Evolutionary conservation across 2,888 invertebrate genomes (phyloP), one percentile per base, ranked within the genome.

Genomic region (Leptinotarsa peninsularis): DNA sequence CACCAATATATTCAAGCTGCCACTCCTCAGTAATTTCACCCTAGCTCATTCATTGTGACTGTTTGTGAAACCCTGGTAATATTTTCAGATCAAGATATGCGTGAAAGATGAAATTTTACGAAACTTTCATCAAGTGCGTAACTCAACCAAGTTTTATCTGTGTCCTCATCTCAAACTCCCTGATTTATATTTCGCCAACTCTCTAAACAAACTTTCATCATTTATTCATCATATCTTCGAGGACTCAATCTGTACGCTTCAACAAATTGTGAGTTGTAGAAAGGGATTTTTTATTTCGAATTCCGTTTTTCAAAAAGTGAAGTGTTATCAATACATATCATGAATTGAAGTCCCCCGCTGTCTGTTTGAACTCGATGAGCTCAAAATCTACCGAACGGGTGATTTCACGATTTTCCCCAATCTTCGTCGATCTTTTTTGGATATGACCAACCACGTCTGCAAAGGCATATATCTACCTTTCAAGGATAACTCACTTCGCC

Each of bases 131-230:
- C 71, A 66, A 71, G 73, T 63, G 73, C 67, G 68, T 76, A 73
- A 71, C 76, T 66, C 72, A 72, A 67, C 69, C 43, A 72, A 68
- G 69, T 75, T 73, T 76, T 76, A 76, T 76, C 76, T 74, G 72
- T 72, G 69, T 74, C 67, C 68, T 63, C 75, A 66, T 72, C 75
- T 71, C 56, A 66, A 49, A 56, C 72, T 52, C 49, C 15, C 56
- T 76, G 73, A 76, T 76, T 76, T 76, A 76, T 76, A 67, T 71
- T 68, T 66, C 63, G 49, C 63, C 63, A 76, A 76, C 73, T 76
- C 71, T 74, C 68, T 68, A 73, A 73, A 71, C 76, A 67, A 74
- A 76, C 76, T 76, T 74, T 76, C 76, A 74, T 63, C 76, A 68
- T 74, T 76, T 74, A 74, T 76, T 76, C 73, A 72, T 74, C 73